Conservation (phyloP, 2,888 invertebrate species). For the Leptinotarsa juncta region DNA sequence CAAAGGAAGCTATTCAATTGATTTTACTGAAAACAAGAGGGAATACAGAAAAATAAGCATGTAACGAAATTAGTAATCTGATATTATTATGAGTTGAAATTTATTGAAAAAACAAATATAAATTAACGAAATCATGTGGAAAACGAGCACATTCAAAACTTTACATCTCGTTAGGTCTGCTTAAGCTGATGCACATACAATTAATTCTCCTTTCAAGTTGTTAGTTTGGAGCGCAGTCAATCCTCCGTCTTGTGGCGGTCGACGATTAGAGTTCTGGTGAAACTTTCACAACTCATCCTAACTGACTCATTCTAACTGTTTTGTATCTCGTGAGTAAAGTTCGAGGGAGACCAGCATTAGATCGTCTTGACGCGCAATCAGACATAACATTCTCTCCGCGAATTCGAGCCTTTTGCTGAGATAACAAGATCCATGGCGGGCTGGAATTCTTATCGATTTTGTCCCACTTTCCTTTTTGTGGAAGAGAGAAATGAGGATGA, state of each 20-base stretch:
- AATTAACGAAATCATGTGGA: background rate
- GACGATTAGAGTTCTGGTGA: conserved; percentile 45
- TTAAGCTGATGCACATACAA: background rate
- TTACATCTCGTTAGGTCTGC: background rate
- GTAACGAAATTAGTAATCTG: too few relatives aligned
- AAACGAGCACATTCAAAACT: background rate
- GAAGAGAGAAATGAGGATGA: conserved; percentile 30
- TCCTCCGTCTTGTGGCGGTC: conserved; percentile 19
- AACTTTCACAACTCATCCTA: conserved; percentile 32
- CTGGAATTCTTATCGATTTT: conserved; percentile 32
- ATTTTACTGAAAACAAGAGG: too few relatives aligned
- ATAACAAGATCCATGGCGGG: background rate
- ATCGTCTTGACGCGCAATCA: conserved; percentile 49
- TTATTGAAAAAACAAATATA: background rate
- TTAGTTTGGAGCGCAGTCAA: background rate
- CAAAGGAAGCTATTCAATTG: too few relatives aligned
- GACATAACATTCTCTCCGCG: conserved; percentile 45
- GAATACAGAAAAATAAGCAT: too few relatives aligned
- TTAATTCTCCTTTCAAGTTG: background rate
- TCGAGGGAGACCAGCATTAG: conserved; percentile 46
- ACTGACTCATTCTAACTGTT: conserved; percentile 36
- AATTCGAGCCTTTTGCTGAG: conserved; percentile 21
- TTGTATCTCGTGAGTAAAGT: conserved; percentile 39
- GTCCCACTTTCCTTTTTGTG: background rate
- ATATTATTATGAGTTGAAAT: too few relatives aligned